Evolutionary conservation across 2,113 vertebrate genomes (phyloP).

Genomic region (Tyrannus savana): DNA sequence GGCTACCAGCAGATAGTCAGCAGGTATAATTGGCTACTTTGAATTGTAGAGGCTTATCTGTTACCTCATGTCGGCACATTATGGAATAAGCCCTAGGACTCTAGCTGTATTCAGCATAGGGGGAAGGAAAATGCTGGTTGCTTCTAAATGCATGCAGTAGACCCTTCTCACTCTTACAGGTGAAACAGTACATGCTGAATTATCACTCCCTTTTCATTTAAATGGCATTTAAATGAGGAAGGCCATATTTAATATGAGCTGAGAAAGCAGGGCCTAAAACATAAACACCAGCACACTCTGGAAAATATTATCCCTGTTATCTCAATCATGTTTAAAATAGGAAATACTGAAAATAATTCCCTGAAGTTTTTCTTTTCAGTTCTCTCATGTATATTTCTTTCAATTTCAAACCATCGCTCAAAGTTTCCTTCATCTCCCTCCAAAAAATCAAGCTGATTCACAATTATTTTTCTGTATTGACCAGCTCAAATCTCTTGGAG

Average conservation of each 20-base stretch:
- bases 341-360: not conserved
- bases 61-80: not conserved
- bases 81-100: not conserved
- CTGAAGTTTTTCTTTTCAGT: not conserved
- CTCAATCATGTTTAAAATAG: not conserved
- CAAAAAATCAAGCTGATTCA: not conserved
- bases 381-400: not conserved
- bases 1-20: constrained; percentile 30
- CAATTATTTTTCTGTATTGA: not conserved
- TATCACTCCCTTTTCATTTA: not conserved
- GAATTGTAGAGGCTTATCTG: not conserved
- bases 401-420: not conserved
- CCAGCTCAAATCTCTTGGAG: not conserved
- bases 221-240: not conserved
- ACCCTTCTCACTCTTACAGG: not conserved
- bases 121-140: not conserved
- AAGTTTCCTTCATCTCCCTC: rapidly evolving
- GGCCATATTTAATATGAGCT: not conserved
- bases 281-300: not conserved
- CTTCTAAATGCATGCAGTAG: not conserved
- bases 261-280: not conserved
- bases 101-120: not conserved
- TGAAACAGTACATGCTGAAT: not conserved
- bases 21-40: constrained; percentile 24
- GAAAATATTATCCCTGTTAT: not conserved